Evolutionary conservation across 1,140 invertebrate genomes (phyloP).

Genomic region (Brachionus rubens): DNA sequence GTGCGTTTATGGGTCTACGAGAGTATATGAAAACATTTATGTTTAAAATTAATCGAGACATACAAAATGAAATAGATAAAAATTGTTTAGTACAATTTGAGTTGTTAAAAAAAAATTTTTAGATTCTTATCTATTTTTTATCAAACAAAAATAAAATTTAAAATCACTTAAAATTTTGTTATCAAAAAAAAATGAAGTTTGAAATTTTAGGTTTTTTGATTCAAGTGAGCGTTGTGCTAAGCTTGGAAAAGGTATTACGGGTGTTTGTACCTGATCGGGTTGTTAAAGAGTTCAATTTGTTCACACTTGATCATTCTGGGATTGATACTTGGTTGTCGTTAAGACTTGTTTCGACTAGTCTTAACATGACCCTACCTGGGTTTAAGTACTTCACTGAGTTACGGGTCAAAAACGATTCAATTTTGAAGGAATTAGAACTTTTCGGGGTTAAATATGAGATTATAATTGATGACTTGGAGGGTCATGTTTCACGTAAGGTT

Average conservation of each 20-base stretch:
- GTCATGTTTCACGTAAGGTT: neutral
- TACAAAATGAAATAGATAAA: neutral
- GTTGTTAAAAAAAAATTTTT: conserved; percentile 17
- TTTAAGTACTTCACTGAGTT: neutral
- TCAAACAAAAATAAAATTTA: neutral
- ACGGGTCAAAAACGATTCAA: neutral
- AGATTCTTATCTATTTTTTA: neutral
- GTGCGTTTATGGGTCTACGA: neutral
- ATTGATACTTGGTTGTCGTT: neutral
- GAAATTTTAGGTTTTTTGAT: too few relatives aligned
- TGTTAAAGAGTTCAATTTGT: neutral
- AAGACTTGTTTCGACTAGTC: neutral
- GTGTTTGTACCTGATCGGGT: neutral
- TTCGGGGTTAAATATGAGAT: neutral
- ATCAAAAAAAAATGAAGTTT: neutral
- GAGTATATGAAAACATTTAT: conserved; percentile 43
- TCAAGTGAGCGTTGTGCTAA: too few relatives aligned
- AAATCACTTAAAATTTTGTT: neutral
- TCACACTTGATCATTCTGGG: too few relatives aligned
- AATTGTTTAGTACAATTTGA: neutral
- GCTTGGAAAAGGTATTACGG: neutral
- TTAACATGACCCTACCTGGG: neutral
- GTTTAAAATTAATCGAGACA: neutral
- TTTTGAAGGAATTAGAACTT: neutral
- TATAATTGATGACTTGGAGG: neutral